A percentile compares a stretch with the other conserved stretches of the same genome.
phyloP scores from a whole-genome alignment of 2,113 vertebrate genomes.

The Psittacula cyanocephala region DNA sequence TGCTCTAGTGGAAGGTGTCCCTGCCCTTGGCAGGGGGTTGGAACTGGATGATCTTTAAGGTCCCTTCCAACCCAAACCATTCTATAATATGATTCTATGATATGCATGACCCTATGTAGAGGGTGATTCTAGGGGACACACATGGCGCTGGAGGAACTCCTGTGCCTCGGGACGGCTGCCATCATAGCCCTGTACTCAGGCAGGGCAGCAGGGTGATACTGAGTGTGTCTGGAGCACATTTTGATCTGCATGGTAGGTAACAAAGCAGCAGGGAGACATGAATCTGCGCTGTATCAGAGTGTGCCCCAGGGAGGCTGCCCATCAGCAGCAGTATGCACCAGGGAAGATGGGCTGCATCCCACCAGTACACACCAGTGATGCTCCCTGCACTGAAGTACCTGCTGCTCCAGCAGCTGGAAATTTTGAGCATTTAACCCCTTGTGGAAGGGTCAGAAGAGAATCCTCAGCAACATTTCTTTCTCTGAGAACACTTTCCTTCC shows the following conservation, averaged over 20 bases:
- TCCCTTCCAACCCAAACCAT: background rate
- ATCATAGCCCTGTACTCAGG: background rate
- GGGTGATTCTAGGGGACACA: background rate
- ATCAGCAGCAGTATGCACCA: background rate
- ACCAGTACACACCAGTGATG: background rate
- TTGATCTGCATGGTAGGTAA: background rate
- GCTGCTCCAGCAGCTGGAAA: background rate
- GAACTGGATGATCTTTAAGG: background rate
- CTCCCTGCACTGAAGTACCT: background rate
- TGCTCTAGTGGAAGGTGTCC: background rate
- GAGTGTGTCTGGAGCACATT: background rate
- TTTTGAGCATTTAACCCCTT: background rate
- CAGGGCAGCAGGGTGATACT: background rate
- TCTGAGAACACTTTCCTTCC: background rate
- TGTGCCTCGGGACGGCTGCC: rapidly evolving
- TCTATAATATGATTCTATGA: background rate
- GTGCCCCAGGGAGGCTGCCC: rapidly evolving
- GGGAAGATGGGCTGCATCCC: background rate
- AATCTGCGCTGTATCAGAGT: background rate
- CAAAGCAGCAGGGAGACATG: rapidly evolving
- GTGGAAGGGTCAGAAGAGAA: background rate
- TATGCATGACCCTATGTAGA: background rate
- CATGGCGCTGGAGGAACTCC: background rate
- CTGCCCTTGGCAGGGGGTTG: background rate
- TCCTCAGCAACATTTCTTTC: background rate